Evolutionary conservation across 2,113 vertebrate species (phyloP), one percentile per base, ranked within the genome.

Genomic region (Sturnira hondurensis): DNA sequence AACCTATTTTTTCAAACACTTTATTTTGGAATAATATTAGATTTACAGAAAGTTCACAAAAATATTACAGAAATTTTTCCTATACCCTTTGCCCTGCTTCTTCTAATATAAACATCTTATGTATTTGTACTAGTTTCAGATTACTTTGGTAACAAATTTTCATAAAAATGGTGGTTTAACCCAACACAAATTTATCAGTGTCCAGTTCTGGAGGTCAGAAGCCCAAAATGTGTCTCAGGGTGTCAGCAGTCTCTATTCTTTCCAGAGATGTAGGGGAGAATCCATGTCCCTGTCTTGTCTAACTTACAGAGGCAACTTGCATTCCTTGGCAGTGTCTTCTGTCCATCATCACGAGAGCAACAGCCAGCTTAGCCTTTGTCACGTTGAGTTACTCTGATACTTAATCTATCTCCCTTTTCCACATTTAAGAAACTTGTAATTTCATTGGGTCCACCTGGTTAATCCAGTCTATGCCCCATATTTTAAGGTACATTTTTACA

Each of bases 321-420:
- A 9, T 73, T 31, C 14, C 17, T 26, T 83, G 3, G 4, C 8
- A 38, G 14, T 36, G 8, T 0, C 8, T 36, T 7, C 33, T 5
- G 47, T 67, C 1, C 19, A 22, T 47, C 28, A 78, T 63, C 80
- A 91, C 28, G 15, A 54, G 1, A 83, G 45, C 14, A 77, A 45
- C 6, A 38, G 5, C 17, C 15, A 58, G 0, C 7, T 6, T 14
- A 36, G 16, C 52, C 15, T 38, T 76, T 4, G 14, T n/a, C 4
- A 38, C 0, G 13, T 1, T 20, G 15, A 1, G 0, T 36, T n/a
- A 43, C 5, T 28, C 43, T 24, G 0, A 36, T 7, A 31, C 3
- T 63, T 10, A 52, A 19, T 70, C 33, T 43, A 2, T 9, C 28
- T 58, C 38, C 4, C 12, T 47, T 82, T 73, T 31, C 20, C 1